Base-by-base conservation (phyloP, 2,113 vertebrate genomes). In the Epinephelus moara region DNA sequence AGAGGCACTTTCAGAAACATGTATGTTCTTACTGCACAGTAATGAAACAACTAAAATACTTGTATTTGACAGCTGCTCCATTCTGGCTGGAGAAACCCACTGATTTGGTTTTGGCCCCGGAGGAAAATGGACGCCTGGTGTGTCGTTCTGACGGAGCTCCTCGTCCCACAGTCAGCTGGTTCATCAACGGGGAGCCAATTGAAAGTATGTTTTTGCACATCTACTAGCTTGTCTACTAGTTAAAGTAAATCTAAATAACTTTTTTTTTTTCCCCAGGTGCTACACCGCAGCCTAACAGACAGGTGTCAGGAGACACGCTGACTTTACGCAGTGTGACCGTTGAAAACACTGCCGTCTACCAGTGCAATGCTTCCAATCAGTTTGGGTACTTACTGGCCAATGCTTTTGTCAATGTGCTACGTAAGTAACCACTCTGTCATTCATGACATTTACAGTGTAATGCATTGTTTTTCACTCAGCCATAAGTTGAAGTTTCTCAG, bases 361-460 rank as follows among this genome's bases (percentile, higher is more conserved):
- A 99, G 60, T 99, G 98, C 93, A 99, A 99, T 30, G 98, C 97
- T 0, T 99, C 98, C 82, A 99, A 99, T 2, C 95, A 97, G 59
- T 97, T 96, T 0, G 98, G 98, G 15, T 99, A 99, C 92, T 93
- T 99, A 52, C 89, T 99, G 52, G 97, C 97, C 90, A 99, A 99
- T 0, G 98, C 98, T 74, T 99, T 99, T 4, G 96, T 99, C 94
- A 98, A 96, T 0, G 97, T 99, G 49, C 93, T 99, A 57, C 98
- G 98, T 99, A 95, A 95, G 96, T 59, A 4, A 60, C 45, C 27
- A 6, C 50, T 59, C 9, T 37, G 4, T 45, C 37, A 23, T 56
- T 25, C 4, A 3, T 62, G 40, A 42, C 10, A 49, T 79, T 70
- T 40, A 37, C 4, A 72, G 12, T 8, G 18, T 42, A 27, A 80